Evolutionary conservation across 2,888 invertebrate species (phyloP).

Genomic region (Lasioglossum villosulum): DNA sequence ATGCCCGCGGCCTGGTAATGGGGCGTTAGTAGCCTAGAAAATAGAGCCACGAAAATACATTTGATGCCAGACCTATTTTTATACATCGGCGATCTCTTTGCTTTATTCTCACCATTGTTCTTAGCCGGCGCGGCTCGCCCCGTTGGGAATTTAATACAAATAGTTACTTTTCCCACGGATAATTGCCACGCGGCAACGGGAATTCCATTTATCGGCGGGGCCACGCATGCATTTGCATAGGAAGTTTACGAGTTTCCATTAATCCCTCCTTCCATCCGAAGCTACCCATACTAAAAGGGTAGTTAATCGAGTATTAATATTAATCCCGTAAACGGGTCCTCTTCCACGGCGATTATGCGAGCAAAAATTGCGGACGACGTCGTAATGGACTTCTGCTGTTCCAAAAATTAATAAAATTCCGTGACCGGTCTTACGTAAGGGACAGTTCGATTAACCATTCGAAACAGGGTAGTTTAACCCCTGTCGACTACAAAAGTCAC

Average conservation of each 20-base stretch:
- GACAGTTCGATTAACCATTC: neutral
- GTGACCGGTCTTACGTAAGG: neutral
- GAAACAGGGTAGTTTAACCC: neutral
- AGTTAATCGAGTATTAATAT: constrained; percentile 26
- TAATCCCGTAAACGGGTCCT: neutral
- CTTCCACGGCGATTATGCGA: neutral
- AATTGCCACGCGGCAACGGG: constrained; percentile 14
- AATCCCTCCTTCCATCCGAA: neutral
- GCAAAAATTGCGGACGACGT: constrained; percentile 6
- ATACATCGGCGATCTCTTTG: constrained; percentile 27
- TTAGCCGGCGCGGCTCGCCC: neutral
- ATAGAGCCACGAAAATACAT: neutral
- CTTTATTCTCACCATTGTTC: constrained; percentile 48
- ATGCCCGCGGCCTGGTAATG: neutral
- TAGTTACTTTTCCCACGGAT: constrained; percentile 33
- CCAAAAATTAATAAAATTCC: neutral
- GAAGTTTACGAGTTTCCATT: neutral
- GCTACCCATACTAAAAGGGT: neutral
- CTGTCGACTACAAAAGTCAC: neutral
- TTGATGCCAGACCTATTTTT: neutral
- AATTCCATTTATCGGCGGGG: constrained; percentile 1
- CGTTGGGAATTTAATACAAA: constrained; percentile 15
- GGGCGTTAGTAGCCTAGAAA: neutral
- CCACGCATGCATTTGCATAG: constrained; percentile 24
- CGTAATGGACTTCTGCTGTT: constrained; percentile 1